These are phyloP conservation scores for Athrips mouffetella DNA, from an alignment of 2,888 invertebrate species.

Conservation along the genomic window DNA sequence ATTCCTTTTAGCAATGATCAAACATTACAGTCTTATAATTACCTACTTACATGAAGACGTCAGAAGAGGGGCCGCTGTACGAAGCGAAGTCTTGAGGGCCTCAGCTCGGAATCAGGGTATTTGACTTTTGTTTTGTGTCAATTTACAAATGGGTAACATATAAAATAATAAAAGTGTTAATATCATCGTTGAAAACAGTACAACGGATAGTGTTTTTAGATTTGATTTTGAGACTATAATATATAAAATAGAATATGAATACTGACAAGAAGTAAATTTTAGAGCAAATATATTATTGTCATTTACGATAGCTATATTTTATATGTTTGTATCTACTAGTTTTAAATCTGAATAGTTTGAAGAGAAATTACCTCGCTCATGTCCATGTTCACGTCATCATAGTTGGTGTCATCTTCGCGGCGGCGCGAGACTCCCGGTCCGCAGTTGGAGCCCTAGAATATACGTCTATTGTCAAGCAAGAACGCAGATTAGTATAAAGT, in stretches of 20 bases:
- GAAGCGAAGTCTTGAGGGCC: constrained; percentile 43
- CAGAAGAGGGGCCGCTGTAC: constrained; percentile 39
- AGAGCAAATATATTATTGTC: constrained; percentile 9
- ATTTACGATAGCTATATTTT: constrained; percentile 6
- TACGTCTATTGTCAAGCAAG: constrained; percentile 80
- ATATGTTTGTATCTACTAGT: constrained; percentile 9
- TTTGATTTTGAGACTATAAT: constrained; percentile 21
- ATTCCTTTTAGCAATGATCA: not conserved
- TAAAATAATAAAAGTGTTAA: constrained; percentile 79
- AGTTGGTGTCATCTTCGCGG: constrained; percentile 81
- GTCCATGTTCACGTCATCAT: constrained; percentile 88
- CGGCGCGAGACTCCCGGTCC: constrained; percentile 40
- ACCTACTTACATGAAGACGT: constrained; percentile 65
- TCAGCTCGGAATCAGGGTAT: constrained; percentile 58
- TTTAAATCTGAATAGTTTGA: not conserved
- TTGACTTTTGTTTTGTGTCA: constrained; percentile 79
- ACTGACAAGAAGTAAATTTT: constrained; percentile 17
- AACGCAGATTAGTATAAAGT: constrained; percentile 70
- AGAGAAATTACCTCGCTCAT: constrained; percentile 81
- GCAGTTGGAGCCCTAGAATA: constrained; percentile 68
- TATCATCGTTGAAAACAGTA: constrained; percentile 72
- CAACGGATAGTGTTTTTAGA: constrained; percentile 33
- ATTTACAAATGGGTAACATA: constrained; percentile 79
- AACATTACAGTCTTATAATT: constrained; percentile 27
- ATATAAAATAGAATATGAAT: constrained; percentile 20